Conservation (phyloP, 2,888 invertebrate genomes). For the Lysandra bellargus region DNA sequence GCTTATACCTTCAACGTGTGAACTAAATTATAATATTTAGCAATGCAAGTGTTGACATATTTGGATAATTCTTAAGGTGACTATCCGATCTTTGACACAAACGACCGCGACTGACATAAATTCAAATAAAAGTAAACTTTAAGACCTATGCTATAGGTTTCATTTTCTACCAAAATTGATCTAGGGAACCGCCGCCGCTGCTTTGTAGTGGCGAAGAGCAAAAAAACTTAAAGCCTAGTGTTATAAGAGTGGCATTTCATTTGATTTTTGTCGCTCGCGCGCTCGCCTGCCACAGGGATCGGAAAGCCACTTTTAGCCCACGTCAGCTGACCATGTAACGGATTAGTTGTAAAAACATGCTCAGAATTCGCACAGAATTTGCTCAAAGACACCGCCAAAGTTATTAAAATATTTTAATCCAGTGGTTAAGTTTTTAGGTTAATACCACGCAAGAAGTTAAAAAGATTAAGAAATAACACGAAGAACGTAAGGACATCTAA, state of each 20-base stretch:
- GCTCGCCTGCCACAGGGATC: no score
- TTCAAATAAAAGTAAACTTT: no score
- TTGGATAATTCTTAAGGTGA: neutral
- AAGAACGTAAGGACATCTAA: neutral
- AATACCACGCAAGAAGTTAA: neutral
- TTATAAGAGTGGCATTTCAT: no score
- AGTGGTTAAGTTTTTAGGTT: neutral
- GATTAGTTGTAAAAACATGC: slow-evolving; percentile 30
- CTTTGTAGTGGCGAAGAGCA: no score
- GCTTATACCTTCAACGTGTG: neutral
- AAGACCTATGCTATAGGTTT: no score
- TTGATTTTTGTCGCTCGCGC: no score
- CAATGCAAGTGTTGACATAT: neutral
- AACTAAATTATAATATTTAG: slow-evolving; percentile 8
- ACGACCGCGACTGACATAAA: no score
- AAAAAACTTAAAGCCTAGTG: no score
- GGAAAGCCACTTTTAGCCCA: neutral
- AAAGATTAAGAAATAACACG: neutral
- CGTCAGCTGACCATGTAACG: neutral
- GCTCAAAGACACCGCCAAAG: slow-evolving; percentile 13
- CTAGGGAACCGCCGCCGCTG: no score
- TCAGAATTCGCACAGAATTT: slow-evolving; percentile 25
- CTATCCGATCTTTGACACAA: no score
- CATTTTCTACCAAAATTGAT: no score
- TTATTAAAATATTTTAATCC: slow-evolving; percentile 19